phyloP scores from a whole-genome alignment of 2,113 vertebrate species.

The Corythoichthys haematopterus region DNA sequence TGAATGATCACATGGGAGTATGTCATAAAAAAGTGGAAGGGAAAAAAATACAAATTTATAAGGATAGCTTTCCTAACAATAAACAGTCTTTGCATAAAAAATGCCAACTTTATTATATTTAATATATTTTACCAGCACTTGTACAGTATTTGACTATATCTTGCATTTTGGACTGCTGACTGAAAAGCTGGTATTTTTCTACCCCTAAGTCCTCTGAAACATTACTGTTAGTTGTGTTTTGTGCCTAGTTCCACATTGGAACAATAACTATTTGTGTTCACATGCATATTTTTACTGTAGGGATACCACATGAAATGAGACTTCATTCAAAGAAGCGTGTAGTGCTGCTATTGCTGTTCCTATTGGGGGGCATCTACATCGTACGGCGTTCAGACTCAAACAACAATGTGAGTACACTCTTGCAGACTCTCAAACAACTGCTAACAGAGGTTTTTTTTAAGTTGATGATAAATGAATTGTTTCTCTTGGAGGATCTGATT shows the following conservation, averaged over 20 bases:
- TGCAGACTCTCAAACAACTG: background rate
- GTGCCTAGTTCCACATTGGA: slow-evolving; percentile 16
- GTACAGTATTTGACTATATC: too few species aligned
- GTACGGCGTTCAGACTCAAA: background rate
- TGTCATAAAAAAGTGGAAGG: too few species aligned
- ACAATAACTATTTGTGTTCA: background rate
- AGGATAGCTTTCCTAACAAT: too few species aligned
- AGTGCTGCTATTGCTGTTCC: slow-evolving; percentile 25
- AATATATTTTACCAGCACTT: too few species aligned
- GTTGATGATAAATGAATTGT: background rate
- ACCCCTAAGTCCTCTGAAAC: slow-evolving; percentile 23
- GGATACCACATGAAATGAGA: slow-evolving; percentile 43
- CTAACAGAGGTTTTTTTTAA: background rate
- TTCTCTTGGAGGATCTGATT: slow-evolving; percentile 21
- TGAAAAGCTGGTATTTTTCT: background rate
- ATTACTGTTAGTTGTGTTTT: slow-evolving; percentile 31
- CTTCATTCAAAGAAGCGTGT: slow-evolving; percentile 28
- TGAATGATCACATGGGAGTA: too few species aligned
- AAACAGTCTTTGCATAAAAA: too few species aligned
- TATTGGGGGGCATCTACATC: slow-evolving; percentile 32
- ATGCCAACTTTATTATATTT: too few species aligned
- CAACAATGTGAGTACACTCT: slow-evolving; percentile 35
- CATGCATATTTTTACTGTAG: background rate
- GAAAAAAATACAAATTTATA: too few species aligned
- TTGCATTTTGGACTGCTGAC: background rate